Base-by-base conservation (phyloP, 2,113 vertebrate genomes). In the Lipophrys pholis region DNA sequence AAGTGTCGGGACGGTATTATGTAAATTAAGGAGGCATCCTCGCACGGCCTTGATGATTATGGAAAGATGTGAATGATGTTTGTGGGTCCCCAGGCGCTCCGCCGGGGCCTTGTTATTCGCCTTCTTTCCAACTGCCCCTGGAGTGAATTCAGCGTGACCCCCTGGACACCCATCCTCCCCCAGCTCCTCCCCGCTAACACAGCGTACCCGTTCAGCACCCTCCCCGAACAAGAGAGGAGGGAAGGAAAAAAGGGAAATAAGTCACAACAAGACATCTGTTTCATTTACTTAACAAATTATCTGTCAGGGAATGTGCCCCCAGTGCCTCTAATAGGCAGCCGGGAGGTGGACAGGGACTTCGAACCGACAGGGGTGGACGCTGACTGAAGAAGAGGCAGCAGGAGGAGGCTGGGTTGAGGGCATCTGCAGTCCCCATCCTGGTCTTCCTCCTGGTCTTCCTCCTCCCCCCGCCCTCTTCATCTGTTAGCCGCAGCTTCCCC, bases 41-140 rank as follows among this genome's bases (percentile, higher is more conserved):
- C 94, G 94, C 94, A 94, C 94, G 91, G 95, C 94, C 90, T 95
- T 96, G 95, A 94, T 96, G 96, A 96, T 97, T 96, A 95, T 91
- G 94, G 94, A 63, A 90, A 92, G 93, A 93, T 93, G 93, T 89
- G 95, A 97, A 93, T 95, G 90, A 92, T 94, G 92, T 87, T 90
- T 90, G 87, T 68, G 85, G 87, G 91, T 96, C 96, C 95, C 95
- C 87, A 94, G 95, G 92, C 94, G 79, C 91, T 87, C 83, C 56
- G 38, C 78, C 46, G 86, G 86, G 86, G 93, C 89, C 95, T 95
- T 96, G 94, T 96, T 96, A 96, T 95, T 96, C 94, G 93, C 92
- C 93, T 95, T 94, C 93, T 93, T 95, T 95, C 91, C 91, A 96
- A 94, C 95, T 90, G 94, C 57, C 94, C 93, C 95, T 93, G 91